Evolutionary conservation across 2,113 vertebrate species (phyloP).

Genomic region (Elanoides forficatus): DNA sequence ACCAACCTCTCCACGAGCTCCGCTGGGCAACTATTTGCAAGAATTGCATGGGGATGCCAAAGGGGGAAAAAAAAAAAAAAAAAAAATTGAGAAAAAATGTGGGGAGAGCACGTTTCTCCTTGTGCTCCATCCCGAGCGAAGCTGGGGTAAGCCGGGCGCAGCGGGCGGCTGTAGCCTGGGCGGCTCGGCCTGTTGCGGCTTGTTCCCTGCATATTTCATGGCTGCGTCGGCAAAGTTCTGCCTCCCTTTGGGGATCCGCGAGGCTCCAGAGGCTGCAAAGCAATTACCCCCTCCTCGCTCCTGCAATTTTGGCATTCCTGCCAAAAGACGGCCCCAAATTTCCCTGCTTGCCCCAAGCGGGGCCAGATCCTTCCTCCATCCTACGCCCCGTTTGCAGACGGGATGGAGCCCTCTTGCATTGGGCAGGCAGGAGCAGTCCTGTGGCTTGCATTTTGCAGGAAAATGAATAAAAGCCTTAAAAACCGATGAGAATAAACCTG

Average conservation of each 20-base stretch:
- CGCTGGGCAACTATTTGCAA: rapidly evolving
- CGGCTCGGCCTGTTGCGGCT: neutral
- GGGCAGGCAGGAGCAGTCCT: neutral
- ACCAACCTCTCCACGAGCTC: neutral
- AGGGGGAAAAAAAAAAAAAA: neutral
- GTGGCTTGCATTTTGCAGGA: rapidly evolving
- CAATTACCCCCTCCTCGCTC: neutral
- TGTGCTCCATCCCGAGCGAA: neutral
- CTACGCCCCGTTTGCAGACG: rapidly evolving
- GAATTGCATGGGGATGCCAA: neutral
- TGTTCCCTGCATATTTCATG: neutral
- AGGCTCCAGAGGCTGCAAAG: neutral
- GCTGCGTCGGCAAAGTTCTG: neutral
- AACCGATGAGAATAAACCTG: neutral
- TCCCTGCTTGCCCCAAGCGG: neutral
- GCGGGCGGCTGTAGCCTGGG: neutral
- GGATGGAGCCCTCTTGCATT: neutral
- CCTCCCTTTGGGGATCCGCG: neutral
- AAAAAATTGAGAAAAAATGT: rapidly evolving
- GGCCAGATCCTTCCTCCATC: neutral
- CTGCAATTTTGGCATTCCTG: neutral
- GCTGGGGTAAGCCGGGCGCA: neutral
- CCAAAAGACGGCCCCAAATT: neutral
- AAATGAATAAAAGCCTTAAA: neutral
- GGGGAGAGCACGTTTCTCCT: neutral